Percentiles rank a stretch among this genome's conserved stretches.
Evolutionary conservation across 2,888 invertebrate genomes (phyloP).

Genomic region (Yponomeuta cagnagella): DNA sequence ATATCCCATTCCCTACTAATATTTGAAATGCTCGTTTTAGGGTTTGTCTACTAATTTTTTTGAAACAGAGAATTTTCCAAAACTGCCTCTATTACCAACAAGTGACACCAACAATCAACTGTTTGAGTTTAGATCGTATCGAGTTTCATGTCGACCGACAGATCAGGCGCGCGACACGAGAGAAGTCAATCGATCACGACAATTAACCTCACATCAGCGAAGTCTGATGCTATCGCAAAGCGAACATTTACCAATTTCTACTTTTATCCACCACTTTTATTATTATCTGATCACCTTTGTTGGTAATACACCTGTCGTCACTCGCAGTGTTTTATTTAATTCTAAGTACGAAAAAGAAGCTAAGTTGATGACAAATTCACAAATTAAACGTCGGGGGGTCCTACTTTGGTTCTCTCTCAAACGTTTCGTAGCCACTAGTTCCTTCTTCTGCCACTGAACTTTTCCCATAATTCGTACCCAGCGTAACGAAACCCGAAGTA

Average conservation of each 20-base stretch:
- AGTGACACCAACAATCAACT: background rate
- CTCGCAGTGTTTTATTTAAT: too few species aligned
- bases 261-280: background rate
- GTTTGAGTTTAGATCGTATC: slow-evolving; percentile 3
- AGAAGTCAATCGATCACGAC: slow-evolving; percentile 56
- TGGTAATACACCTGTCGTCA: background rate
- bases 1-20: too few species aligned
- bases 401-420: too few species aligned
- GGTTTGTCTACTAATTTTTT: too few species aligned
- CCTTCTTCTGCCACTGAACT: slow-evolving; percentile 20
- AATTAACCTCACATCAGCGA: slow-evolving; percentile 47
- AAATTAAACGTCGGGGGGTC: too few species aligned
- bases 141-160: background rate
- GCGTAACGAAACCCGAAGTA: slow-evolving; percentile 21
- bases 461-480: slow-evolving; percentile 27
- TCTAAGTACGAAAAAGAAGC: too few species aligned
- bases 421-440: too few species aligned
- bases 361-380: too few species aligned
- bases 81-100: background rate
- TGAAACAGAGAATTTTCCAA: background rate
- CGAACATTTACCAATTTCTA: slow-evolving; percentile 45
- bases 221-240: slow-evolving; percentile 56
- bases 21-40: too few species aligned
- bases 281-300: background rate
- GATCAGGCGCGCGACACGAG: slow-evolving; percentile 27